phyloP scores from a whole-genome alignment of 2,797 vertebrate species.

The Ficedula albicollis region DNA sequence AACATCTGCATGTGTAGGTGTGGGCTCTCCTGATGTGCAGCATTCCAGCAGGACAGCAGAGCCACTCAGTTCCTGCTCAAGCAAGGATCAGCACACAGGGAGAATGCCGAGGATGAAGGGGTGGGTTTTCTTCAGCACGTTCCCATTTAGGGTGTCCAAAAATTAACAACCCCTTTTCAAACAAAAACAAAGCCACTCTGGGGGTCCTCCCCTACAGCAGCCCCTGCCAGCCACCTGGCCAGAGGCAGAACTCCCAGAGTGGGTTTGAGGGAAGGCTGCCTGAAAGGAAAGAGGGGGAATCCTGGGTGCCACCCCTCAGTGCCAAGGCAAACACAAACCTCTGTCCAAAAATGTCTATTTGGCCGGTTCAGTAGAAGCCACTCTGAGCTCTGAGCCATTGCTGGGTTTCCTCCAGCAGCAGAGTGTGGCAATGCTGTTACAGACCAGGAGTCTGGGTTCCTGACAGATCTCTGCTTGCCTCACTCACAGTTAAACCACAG shows the following conservation, averaged over 20 bases:
- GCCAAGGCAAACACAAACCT: neutral
- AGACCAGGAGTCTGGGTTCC: neutral
- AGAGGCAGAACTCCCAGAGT: neutral
- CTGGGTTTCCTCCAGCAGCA: neutral
- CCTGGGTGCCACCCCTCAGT: neutral
- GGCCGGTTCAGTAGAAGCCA: neutral
- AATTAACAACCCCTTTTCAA: neutral
- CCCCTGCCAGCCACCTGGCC: neutral
- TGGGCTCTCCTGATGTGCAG: neutral
- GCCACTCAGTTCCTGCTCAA: rapidly evolving
- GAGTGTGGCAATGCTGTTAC: neutral
- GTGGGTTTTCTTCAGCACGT: neutral
- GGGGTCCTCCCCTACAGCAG: neutral
- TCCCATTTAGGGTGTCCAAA: neutral
- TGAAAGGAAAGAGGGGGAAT: neutral
- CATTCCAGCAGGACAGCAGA: neutral
- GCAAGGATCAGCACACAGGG: neutral
- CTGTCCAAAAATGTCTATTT: neutral
- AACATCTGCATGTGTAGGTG: neutral
- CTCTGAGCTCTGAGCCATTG: neutral
- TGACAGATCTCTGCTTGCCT: neutral
- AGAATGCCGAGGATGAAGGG: neutral
- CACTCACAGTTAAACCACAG: neutral
- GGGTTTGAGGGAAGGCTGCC: neutral
- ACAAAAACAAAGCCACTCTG: neutral